Percentiles rank a stretch among this genome's conserved stretches.
Evolutionary conservation across 2,797 vertebrate genomes (phyloP).

Genomic region (Sebastes iracundus): DNA sequence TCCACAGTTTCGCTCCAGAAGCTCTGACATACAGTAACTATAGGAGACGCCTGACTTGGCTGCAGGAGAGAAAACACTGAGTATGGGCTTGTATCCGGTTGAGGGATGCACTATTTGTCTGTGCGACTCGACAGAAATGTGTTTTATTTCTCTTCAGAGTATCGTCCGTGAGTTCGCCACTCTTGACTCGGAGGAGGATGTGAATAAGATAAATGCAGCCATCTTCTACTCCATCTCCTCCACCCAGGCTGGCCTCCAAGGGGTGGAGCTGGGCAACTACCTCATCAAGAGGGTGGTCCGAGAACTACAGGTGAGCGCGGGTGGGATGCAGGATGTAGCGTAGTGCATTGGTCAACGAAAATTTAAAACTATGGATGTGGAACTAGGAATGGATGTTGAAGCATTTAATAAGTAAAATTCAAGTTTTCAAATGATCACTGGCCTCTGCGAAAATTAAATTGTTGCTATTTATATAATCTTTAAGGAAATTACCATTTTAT

Average conservation of each 20-base stretch:
- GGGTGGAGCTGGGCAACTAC: conserved; percentile 94
- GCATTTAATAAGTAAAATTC: background rate
- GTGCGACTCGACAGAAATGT: background rate
- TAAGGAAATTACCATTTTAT: background rate
- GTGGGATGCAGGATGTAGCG: background rate
- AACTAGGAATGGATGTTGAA: background rate
- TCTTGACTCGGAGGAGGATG: conserved; percentile 85
- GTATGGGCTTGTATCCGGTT: background rate
- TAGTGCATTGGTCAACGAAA: background rate
- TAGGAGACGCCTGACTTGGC: background rate
- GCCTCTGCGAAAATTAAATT: background rate
- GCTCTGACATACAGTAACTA: background rate
- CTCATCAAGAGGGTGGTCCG: conserved; percentile 95
- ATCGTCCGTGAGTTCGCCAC: conserved; percentile 89
- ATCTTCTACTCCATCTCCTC: conserved; percentile 97
- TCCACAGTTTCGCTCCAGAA: conserved; percentile 16
- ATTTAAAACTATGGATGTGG: background rate
- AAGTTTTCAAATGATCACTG: background rate
- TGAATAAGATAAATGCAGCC: conserved; percentile 87
- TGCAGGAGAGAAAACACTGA: background rate
- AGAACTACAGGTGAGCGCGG: conserved; percentile 89
- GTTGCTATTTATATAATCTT: background rate
- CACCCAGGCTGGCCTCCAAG: conserved; percentile 93
- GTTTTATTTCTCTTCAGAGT: conserved; percentile 71
- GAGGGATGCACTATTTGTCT: background rate